Evolutionary conservation across 2,888 invertebrate genomes (phyloP), one percentile per base, ranked within the genome.

Genomic region (Sialis fuliginosa): DNA sequence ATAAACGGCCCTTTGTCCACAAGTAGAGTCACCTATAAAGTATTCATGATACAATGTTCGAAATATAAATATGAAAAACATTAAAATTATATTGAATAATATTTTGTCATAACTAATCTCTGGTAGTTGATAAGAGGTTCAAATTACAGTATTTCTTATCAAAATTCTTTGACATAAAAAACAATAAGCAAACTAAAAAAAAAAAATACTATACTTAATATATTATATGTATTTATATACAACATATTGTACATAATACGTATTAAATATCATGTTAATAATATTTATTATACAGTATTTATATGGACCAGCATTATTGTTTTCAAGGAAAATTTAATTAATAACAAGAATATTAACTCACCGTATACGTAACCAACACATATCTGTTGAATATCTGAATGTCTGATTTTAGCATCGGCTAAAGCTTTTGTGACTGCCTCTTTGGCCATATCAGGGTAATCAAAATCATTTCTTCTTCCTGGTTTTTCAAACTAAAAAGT

Each of bases 401-500:
- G 88, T 22, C 73, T 65, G 31, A 95, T 66, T 50, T 76, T 77
- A 10, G 90, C 85, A 70, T 97, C 96, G 13, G 75, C 66, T 6
- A 96, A 65, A 9, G 97, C 97, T 53, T 86, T 87, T 9, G 74
- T 72, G 0, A 93, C 86, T 1, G 96, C 88, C 70, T 97, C 96
- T 58, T 87, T 85, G 10, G 87, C 95, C 77, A 96, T 80, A 55
- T 92, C 83, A 1, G 97, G 96, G 63, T 97, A 98, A 64, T 97
- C 96, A 57, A 81, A 79, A 54, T 84, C 74, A 45, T 80, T 72
- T 47, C 79, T 68, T 44, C 73, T 71, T 45, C 87, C 92, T 42
- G 97, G 97, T 66, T 96, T 97, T 59, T 90, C 86, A 68, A 98
- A 98, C 77, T 82, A 53, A 6, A 60, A 44, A 10, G 8, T 33